These are phyloP conservation scores for Eulithis testata DNA, from an alignment of 2,888 invertebrate species.

Conservation along the genomic window DNA sequence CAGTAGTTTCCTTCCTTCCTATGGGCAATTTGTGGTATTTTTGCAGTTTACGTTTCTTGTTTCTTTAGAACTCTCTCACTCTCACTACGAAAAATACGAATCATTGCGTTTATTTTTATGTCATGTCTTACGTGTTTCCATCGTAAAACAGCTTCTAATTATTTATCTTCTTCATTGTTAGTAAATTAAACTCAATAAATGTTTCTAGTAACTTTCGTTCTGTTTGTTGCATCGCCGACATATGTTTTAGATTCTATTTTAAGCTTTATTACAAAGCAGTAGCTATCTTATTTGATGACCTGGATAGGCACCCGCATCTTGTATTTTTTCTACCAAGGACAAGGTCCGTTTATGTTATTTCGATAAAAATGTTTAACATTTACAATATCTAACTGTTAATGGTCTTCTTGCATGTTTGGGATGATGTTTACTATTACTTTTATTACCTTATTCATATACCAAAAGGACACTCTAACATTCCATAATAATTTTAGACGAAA, in stretches of 20 bases:
- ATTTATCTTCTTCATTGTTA: constrained; percentile 37
- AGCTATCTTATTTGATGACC: constrained; percentile 28
- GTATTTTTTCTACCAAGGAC: constrained; percentile 46
- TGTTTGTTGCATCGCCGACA: constrained; percentile 20
- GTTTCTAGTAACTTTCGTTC: constrained; percentile 21
- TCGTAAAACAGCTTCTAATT: constrained; percentile 38
- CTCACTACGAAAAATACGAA: constrained; percentile 17
- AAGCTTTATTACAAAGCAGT: constrained; percentile 35
- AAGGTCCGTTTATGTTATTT: constrained; percentile 51
- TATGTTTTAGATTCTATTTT: constrained; percentile 31
- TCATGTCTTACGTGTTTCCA: constrained; percentile 17
- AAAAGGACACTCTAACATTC: constrained; percentile 60
- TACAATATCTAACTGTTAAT: constrained; percentile 41
- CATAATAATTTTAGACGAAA: constrained; percentile 57
- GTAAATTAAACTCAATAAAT: constrained; percentile 39
- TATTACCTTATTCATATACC: constrained; percentile 51
- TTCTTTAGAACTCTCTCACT: constrained; percentile 26
- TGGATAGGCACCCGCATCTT: constrained; percentile 52
- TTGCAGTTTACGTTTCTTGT: constrained; percentile 27
- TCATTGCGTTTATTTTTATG: constrained; percentile 10
- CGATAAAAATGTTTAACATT: constrained; percentile 39
- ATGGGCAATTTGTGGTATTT: constrained; percentile 52
- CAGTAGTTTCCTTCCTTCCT: too few relatives aligned
- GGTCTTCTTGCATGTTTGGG: constrained; percentile 50
- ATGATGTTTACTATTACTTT: constrained; percentile 38